Evolutionary conservation across 2,888 invertebrate genomes (phyloP).

Genomic region (Acrobasis consociella): DNA sequence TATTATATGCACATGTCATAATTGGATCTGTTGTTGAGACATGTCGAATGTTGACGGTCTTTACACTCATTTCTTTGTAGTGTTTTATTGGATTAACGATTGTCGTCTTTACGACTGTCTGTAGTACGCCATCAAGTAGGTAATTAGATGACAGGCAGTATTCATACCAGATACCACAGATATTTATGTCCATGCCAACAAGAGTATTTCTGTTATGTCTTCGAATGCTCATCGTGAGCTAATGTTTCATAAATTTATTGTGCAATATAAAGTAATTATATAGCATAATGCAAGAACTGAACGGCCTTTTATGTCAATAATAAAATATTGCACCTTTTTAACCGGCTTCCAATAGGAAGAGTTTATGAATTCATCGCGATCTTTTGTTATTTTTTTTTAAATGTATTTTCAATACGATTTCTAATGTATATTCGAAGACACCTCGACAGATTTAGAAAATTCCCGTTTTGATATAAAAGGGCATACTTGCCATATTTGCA

Average conservation of each 20-base stretch:
- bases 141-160: conserved; percentile 4
- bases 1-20: neutral
- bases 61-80: conserved; percentile 17
- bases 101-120: neutral
- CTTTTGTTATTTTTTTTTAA: neutral
- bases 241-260: neutral
- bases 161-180: neutral
- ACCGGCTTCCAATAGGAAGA: too few species aligned
- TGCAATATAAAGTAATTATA: neutral
- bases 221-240: neutral
- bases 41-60: conserved; percentile 20
- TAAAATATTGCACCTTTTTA: too few species aligned
- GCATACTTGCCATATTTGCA: too few species aligned
- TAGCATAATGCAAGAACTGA: neutral
- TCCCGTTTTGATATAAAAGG: too few species aligned
- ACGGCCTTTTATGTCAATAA: neutral
- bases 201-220: conserved; percentile 5
- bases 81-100: conserved; percentile 6
- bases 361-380: too few species aligned
- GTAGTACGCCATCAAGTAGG: conserved; percentile 3
- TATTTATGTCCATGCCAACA: conserved; percentile 3
- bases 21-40: neutral
- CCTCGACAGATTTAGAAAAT: too few species aligned
- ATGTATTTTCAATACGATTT: too few species aligned
- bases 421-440: too few species aligned